Base-by-base conservation (phyloP, 2,113 vertebrate genomes). In the Hiodon alosoides region DNA sequence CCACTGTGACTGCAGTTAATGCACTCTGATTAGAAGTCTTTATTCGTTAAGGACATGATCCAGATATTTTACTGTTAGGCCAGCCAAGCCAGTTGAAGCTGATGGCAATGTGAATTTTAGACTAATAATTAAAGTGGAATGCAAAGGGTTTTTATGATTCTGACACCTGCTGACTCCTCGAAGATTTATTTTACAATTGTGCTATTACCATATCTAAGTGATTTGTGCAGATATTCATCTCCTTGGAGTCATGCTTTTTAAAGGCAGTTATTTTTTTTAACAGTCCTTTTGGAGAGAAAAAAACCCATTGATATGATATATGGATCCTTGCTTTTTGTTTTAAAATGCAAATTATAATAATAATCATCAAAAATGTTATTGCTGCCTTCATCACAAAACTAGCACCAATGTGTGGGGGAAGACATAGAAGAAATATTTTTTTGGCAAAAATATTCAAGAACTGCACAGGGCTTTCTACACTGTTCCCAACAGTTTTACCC, bases 81-180 rank as follows among this genome's bases (percentile, higher is more conserved):
- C 83, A 85, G 72, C 84, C 76, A 82, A 81, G 83, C 78, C 81
- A 87, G 78, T 81, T 82, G 85, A 86, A 83, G 31, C 31, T 31
- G 31, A 71, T 71, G 70, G 70, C 86, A 87, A 85, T 86, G 86
- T 82, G 84, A 86, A 86, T 86, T 78, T 70, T 78, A 81, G 81
- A 80, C 81, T 83, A 78, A 88, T 90, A 90, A 90, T 90, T 90
- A 90, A 89, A 88, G 82, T 79, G 79, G 65, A 77, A 80, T 81
- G 85, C 84, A 81, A 81, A 85, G 9, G 85, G 76, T 82, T 83
- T 83, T 85, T 83, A 85, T 85, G 81, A 87, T 84, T 82, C 80
- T 87, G 88, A 89, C 89, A 89, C 88, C 88, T 89, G 89, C 90
- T 90, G 88, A 87, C 89, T 91, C 85, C 86, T 87, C 47, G 88